phyloP scores from a whole-genome alignment of 2,797 vertebrate genomes.

The Thripadectes ignobilis region DNA sequence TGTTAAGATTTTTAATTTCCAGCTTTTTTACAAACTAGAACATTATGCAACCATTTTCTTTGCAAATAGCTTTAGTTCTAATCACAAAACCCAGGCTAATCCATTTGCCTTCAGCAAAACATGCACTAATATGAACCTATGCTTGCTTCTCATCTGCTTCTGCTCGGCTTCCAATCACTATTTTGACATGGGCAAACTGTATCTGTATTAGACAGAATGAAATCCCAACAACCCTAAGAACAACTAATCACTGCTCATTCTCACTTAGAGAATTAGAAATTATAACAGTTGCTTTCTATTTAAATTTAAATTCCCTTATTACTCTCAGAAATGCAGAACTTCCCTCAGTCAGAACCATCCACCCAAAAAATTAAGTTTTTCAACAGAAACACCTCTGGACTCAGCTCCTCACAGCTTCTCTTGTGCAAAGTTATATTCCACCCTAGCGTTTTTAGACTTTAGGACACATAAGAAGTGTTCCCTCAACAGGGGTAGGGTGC shows the following conservation, averaged over 20 bases:
- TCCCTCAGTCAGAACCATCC: neutral
- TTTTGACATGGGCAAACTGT: conserved; percentile 13
- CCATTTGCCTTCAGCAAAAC: neutral
- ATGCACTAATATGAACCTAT: neutral
- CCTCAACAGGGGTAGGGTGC: rapidly evolving
- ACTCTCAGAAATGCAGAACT: neutral
- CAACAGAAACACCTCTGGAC: neutral
- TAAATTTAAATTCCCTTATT: neutral
- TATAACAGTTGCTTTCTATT: neutral
- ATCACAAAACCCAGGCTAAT: neutral
- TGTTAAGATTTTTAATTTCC: neutral
- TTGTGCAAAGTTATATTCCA: neutral
- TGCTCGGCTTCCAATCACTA: neutral
- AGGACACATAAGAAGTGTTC: neutral
- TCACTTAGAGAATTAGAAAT: conserved; percentile 1
- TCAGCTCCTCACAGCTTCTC: neutral
- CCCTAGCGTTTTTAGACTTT: neutral
- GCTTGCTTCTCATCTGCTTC: neutral
- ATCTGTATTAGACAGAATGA: conserved; percentile 12
- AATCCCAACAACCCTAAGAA: conserved; percentile 4
- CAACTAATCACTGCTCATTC: neutral
- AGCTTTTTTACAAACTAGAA: neutral
- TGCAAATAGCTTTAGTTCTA: neutral
- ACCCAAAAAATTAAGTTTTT: neutral
- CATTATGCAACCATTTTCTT: neutral